These are phyloP conservation scores for Oeneis ivallda DNA, from an alignment of 2,888 invertebrate species.

Conservation along the genomic window DNA sequence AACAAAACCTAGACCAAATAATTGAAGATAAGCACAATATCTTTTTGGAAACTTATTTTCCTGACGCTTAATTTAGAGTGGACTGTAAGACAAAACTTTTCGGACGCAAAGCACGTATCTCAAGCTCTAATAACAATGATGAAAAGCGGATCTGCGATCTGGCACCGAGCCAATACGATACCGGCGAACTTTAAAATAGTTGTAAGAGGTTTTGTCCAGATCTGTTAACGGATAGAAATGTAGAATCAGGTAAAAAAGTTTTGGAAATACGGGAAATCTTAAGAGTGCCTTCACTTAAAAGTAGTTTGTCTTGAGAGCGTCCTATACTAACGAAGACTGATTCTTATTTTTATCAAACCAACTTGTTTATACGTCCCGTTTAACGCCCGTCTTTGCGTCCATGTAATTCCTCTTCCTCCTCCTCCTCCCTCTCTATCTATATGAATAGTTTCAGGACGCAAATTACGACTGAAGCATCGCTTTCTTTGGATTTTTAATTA, in stretches of 20 bases:
- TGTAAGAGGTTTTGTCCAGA: constrained; percentile 19
- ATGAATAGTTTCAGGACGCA: too few species aligned
- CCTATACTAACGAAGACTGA: too few species aligned
- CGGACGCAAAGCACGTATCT: constrained; percentile 16
- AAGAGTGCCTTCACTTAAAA: not conserved
- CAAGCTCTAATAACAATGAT: constrained; percentile 23
- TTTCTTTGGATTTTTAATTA: too few species aligned
- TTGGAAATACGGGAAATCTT: not conserved
- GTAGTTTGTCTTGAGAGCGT: not conserved
- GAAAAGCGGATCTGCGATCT: constrained; percentile 14
- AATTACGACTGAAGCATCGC: too few species aligned
- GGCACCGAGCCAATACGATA: constrained; percentile 11
- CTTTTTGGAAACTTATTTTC: constrained; percentile 7
- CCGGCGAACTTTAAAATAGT: constrained; percentile 22
- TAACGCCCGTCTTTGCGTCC: too few species aligned
- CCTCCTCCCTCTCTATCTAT: too few species aligned
- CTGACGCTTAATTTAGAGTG: constrained; percentile 7
- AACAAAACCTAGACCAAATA: not conserved
- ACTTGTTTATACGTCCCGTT: too few species aligned
- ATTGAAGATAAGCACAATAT: not conserved
- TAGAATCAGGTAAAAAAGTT: constrained; percentile 9
- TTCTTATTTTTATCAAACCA: too few species aligned
- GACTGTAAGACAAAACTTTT: constrained; percentile 1
- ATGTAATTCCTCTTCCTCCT: too few species aligned
- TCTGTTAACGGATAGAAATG: constrained; percentile 10